These are phyloP conservation scores for Halocynthia roretzi DNA, from an alignment of 23 tunicate genomes.

Conservation along the genomic window DNA sequence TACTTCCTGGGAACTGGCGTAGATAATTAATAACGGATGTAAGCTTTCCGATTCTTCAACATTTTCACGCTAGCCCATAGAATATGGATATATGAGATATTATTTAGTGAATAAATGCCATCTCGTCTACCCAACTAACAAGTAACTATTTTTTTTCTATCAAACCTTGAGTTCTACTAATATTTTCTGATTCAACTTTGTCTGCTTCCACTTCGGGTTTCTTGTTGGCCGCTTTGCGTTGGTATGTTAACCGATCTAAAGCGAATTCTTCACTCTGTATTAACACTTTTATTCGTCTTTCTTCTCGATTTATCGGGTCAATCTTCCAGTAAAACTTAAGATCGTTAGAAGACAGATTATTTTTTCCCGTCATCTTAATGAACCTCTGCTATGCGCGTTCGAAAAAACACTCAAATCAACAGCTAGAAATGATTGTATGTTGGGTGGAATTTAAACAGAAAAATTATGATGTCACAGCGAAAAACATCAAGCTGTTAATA, in stretches of 20 bases:
- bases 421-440: not conserved
- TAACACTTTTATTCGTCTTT: conserved; percentile 5
- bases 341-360: conserved; percentile 12
- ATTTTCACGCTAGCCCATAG: too few relatives aligned
- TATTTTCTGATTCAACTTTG: not conserved
- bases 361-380: not conserved
- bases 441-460: not conserved
- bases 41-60: too few relatives aligned
- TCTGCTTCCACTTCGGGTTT: not conserved
- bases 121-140: too few relatives aligned
- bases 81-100: too few relatives aligned
- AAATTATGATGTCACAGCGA: not conserved
- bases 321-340: conserved; percentile 16
- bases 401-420: not conserved
- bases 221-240: not conserved
- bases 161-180: not conserved
- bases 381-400: not conserved
- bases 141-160: too few relatives aligned
- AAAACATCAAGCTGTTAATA: not conserved
- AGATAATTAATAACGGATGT: too few relatives aligned
- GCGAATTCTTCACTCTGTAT: conserved; percentile 15
- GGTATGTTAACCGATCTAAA: not conserved
- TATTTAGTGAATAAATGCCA: too few relatives aligned
- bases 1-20: too few relatives aligned
- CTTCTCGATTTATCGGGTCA: conserved; percentile 17